Evolutionary conservation across 1,140 invertebrate species (phyloP).

Genomic region (Drosophila insularis): DNA sequence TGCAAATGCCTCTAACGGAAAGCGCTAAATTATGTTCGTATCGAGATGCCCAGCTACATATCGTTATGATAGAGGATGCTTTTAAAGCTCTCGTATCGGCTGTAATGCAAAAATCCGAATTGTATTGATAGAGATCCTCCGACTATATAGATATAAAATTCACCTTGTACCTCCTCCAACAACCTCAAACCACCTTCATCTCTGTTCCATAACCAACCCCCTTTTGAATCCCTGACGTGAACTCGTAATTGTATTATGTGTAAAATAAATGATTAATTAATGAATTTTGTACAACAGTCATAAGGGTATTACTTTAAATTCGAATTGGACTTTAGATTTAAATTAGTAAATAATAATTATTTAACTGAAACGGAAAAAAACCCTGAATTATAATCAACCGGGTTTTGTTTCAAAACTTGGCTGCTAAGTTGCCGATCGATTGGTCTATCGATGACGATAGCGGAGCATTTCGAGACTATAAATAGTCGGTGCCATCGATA

Average conservation of each 20-base stretch:
- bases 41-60: conserved; percentile 68
- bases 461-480: too few relatives aligned
- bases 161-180: conserved; percentile 13
- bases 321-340: neutral
- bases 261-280: conserved; percentile 13
- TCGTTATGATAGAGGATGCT: conserved; percentile 73
- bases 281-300: conserved; percentile 9
- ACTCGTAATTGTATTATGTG: conserved; percentile 15
- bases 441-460: too few relatives aligned
- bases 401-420: neutral
- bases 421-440: neutral
- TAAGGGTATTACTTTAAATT: too few relatives aligned
- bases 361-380: neutral
- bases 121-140: conserved; percentile 43
- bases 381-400: neutral
- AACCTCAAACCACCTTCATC: neutral
- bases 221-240: conserved; percentile 5
- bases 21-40: conserved; percentile 68
- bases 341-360: neutral
- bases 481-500: too few relatives aligned
- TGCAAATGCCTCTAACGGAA: conserved; percentile 72
- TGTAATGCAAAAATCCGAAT: conserved; percentile 64
- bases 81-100: conserved; percentile 69
- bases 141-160: conserved; percentile 7
- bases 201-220: neutral